Percentiles rank a stretch among this genome's conserved stretches.
These are phyloP conservation scores for Neolamprologus falcicula DNA, from an alignment of 2,113 vertebrate species.

Conservation along the genomic window DNA sequence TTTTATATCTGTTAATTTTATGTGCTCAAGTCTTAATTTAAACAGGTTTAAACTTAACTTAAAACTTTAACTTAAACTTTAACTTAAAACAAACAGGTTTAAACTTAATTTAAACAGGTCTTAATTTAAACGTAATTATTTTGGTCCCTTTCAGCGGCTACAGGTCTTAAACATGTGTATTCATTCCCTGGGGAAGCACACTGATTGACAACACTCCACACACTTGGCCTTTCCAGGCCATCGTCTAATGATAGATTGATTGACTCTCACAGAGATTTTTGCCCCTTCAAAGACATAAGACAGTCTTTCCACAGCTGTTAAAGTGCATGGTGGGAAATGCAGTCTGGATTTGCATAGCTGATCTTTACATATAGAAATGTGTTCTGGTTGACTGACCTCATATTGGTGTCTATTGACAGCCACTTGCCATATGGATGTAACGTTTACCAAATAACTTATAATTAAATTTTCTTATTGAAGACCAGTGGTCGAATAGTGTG, in stretches of 20 bases:
- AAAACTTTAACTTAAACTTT: background rate
- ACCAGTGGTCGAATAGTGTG: background rate
- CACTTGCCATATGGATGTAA: background rate
- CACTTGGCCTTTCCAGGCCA: background rate
- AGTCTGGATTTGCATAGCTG: background rate
- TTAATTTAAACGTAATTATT: background rate
- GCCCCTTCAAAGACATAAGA: background rate
- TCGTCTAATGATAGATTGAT: background rate
- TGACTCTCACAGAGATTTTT: background rate
- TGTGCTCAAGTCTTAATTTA: background rate
- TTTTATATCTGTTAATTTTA: conserved; percentile 1
- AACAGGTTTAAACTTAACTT: background rate
- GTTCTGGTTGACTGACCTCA: background rate
- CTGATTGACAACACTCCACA: background rate
- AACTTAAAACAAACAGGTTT: background rate
- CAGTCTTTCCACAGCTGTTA: background rate
- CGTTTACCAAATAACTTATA: background rate
- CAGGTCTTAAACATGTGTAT: background rate
- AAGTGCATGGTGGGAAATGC: background rate
- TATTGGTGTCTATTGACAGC: background rate
- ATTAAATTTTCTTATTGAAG: background rate
- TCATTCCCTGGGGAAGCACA: background rate
- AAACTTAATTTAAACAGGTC: background rate
- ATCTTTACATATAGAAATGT: background rate
- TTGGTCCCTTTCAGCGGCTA: background rate